A percentile compares a stretch with the other conserved stretches of the same genome.
phyloP scores from a whole-genome alignment of 2,113 vertebrate species.

The Otocyon megalotis region DNA sequence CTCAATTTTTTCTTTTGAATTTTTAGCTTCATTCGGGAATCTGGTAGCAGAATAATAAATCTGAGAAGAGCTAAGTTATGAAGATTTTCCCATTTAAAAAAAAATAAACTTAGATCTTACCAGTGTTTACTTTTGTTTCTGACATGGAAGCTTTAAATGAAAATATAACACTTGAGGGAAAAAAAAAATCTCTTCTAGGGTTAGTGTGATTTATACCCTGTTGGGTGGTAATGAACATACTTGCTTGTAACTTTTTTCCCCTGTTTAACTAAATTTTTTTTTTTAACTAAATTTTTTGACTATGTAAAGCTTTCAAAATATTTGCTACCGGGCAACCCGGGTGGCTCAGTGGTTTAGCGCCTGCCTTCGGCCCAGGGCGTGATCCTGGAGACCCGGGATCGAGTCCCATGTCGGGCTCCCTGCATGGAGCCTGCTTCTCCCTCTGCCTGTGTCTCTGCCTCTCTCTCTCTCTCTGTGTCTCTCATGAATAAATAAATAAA shows the following conservation, averaged over 20 bases:
- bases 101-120: conserved; percentile 25
- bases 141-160: conserved; percentile 30
- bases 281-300: neutral
- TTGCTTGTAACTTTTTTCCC: neutral
- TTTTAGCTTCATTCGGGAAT: neutral
- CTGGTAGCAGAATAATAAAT: neutral
- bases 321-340: too few species aligned
- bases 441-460: too few species aligned
- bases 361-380: too few species aligned
- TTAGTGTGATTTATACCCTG: neutral
- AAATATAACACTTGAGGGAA: neutral
- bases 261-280: neutral
- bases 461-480: too few species aligned
- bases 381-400: too few species aligned
- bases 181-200: neutral
- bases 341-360: too few species aligned
- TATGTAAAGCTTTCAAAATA: neutral
- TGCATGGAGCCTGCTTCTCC: too few species aligned
- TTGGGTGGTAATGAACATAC: neutral
- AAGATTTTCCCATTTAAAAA: neutral
- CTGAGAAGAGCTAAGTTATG: conserved; percentile 5
- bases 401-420: too few species aligned
- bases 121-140: conserved; percentile 39
- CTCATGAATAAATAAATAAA: neutral
- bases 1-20: neutral